A percentile compares a stretch with the other conserved stretches of the same genome.
Conservation (phyloP, 2,113 vertebrate genomes). For the Tetraodon nigroviridis region DNA sequence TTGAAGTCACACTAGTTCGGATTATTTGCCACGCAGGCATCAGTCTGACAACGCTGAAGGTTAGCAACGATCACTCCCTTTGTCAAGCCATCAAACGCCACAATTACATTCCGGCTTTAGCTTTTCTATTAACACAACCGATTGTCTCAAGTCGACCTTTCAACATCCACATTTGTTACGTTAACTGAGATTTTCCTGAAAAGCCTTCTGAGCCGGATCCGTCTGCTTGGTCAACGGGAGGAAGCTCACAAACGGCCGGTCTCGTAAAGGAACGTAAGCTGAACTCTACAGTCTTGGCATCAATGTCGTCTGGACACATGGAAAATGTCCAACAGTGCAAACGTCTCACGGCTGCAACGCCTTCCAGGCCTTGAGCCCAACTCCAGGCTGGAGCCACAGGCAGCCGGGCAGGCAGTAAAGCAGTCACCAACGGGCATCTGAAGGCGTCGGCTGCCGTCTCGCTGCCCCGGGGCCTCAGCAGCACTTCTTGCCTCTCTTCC, state of each 20-base stretch:
- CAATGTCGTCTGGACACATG: too few species aligned
- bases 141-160: too few species aligned
- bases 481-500: constrained; percentile 78
- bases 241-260: too few species aligned
- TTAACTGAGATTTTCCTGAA: too few species aligned
- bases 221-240: too few species aligned
- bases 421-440: background rate
- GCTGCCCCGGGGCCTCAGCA: constrained; percentile 67
- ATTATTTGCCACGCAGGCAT: constrained; percentile 31
- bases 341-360: constrained; percentile 4
- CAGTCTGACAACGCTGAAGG: constrained; percentile 29
- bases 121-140: too few species aligned
- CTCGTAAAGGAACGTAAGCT: too few species aligned
- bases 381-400: constrained; percentile 2
- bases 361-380: constrained; percentile 28
- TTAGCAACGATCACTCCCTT: constrained; percentile 19
- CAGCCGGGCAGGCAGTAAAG: background rate
- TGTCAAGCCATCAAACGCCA: background rate
- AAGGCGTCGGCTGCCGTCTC: background rate
- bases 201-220: too few species aligned
- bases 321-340: background rate
- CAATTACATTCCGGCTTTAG: too few species aligned
- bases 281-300: too few species aligned
- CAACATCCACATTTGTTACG: too few species aligned
- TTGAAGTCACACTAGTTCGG: constrained; percentile 7